Percentiles rank a stretch among this genome's conserved stretches.
phyloP scores from a whole-genome alignment of 37 sponge, comb jelly and placozoan species.

The Aplysina aerophoba region DNA sequence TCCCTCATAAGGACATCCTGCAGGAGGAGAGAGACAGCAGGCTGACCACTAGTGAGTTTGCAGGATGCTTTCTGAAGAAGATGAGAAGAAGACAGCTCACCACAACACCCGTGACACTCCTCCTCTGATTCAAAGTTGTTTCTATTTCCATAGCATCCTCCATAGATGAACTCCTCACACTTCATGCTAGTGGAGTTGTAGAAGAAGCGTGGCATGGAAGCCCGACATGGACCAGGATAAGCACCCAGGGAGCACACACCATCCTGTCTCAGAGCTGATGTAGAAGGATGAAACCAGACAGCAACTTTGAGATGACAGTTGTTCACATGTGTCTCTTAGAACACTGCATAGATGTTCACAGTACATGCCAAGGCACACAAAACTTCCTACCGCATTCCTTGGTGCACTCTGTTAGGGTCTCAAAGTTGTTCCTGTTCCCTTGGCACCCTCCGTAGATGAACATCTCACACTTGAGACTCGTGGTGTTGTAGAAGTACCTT shows the following conservation, averaged over 20 bases:
- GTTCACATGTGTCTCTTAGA: too few relatives aligned
- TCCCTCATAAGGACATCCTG: background rate
- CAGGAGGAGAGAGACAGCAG: background rate
- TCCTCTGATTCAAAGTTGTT: slow-evolving; percentile 18
- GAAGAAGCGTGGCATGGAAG: slow-evolving; percentile 4
- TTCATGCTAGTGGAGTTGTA: slow-evolving; percentile 6
- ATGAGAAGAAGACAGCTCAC: background rate
- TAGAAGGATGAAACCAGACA: too few relatives aligned
- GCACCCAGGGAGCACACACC: background rate
- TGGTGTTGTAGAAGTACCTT: slow-evolving; percentile 28
- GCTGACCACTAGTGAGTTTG: too few relatives aligned
- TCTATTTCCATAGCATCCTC: slow-evolving; percentile 42
- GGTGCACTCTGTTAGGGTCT: background rate
- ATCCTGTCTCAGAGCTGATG: too few relatives aligned
- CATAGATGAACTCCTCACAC: slow-evolving; percentile 53
- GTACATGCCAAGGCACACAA: too few relatives aligned
- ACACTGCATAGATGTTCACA: too few relatives aligned
- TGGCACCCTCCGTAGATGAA: slow-evolving; percentile 30
- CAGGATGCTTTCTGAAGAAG: too few relatives aligned
- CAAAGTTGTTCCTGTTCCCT: slow-evolving; percentile 28
- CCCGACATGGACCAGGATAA: slow-evolving; percentile 22
- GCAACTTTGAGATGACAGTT: too few relatives aligned
- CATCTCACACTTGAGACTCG: slow-evolving; percentile 12
- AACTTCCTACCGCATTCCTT: background rate
- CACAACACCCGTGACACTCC: background rate